Conservation (phyloP, 2,797 vertebrate species). For the Cygnus olor region DNA sequence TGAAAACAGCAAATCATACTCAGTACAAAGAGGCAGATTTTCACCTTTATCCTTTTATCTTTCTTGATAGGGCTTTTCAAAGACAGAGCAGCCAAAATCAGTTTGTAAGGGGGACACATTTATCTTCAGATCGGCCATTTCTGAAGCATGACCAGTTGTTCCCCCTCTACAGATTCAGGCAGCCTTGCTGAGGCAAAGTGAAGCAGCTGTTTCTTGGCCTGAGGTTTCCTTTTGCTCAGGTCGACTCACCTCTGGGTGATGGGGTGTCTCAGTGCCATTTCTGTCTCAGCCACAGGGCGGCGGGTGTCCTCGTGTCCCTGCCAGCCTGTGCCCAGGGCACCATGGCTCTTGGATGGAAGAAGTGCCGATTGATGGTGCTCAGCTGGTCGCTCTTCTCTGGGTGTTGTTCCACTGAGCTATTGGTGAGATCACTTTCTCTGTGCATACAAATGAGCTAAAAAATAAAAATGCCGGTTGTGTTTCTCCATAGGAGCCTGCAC, state of each 20-base stretch:
- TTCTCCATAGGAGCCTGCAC: background rate
- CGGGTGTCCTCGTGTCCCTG: fast-evolving
- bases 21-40: background rate
- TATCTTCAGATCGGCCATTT: background rate
- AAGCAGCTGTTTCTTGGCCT: background rate
- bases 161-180: background rate
- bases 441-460: background rate
- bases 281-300: background rate
- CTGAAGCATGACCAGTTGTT: background rate
- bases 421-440: background rate
- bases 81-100: background rate
- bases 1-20: background rate
- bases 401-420: background rate
- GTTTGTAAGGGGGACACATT: background rate
- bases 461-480: background rate
- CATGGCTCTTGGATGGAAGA: background rate
- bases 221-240: fast-evolving
- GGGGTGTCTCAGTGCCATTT: fast-evolving
- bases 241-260: background rate
- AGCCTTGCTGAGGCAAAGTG: background rate
- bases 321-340: background rate
- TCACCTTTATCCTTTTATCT: background rate
- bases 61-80: background rate
- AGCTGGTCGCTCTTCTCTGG: fast-evolving
- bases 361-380: background rate